Conservation (phyloP, 1,140 invertebrate genomes). For the Ceratosolen solmsi region DNA sequence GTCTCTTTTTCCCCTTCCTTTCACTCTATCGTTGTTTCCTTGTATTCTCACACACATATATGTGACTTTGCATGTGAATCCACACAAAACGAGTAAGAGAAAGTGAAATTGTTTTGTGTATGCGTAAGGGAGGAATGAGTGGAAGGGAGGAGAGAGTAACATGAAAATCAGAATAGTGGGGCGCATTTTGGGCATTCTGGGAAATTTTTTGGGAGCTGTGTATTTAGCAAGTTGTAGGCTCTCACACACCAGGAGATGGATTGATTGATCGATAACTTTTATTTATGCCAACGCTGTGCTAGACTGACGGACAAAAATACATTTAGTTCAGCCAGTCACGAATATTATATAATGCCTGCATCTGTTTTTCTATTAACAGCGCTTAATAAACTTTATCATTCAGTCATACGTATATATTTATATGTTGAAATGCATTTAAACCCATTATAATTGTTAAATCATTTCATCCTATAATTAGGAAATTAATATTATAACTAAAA, state of each 20-base stretch:
- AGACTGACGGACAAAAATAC: background rate
- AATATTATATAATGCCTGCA: background rate
- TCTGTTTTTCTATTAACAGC: background rate
- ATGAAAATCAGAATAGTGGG: no score
- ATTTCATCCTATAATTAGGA: no score
- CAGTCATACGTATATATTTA: no score
- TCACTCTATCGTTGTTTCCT: no score
- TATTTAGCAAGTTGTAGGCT: background rate
- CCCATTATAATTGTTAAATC: no score
- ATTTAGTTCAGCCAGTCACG: background rate
- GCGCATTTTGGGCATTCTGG: conserved; percentile 10
- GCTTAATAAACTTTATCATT: background rate
- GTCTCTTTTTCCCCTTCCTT: background rate
- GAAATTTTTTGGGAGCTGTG: conserved; percentile 21
- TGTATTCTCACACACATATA: background rate
- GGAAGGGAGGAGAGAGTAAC: no score
- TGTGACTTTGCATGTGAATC: background rate
- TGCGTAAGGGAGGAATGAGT: background rate
- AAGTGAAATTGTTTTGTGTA: no score
- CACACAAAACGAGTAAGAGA: background rate
- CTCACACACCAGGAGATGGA: background rate
- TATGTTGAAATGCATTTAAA: no score
- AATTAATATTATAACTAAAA: no score
- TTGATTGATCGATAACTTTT: conserved; percentile 25
- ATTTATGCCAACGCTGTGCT: conserved; percentile 11